Base-by-base conservation (phyloP, 1,140 invertebrate species). In the Trachymyrmex cornetzi region DNA sequence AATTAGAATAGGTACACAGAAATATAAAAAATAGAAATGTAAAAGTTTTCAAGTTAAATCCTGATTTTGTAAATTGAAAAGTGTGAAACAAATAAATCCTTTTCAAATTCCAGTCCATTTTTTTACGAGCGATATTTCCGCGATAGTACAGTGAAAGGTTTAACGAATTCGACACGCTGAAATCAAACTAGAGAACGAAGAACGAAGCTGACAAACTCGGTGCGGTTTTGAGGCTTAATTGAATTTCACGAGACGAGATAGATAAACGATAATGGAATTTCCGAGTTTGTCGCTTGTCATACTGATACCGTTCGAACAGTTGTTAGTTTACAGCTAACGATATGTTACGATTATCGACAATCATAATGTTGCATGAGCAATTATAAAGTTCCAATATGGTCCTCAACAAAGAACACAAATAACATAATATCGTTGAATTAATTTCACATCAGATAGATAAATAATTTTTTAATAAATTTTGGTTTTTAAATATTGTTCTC, bases 171-270 rank as follows among this genome's bases (percentile, higher is more conserved):
- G 22, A 34, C 16, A 44, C 34, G 2, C 74, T 34, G 11, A 9
- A 27, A 77, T 61, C n/a, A 61, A 61, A 44, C 55, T 61, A 22
- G 19, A 44, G 22, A 44, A 50, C 22, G 14, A 44, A 59, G 74
- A 24, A 59, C n/a, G 74, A 24, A 44, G 74, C 7, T 14, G 22
- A 27, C 22, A 44, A 77, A 77, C 9, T 48, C 44, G 16, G 9
- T n/a, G 30, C 6, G 24, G 63, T 67, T 53, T 80, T 69, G 55
- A 61, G n/a, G 34, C 27, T 77, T 61, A 77, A 59, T 77, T 61
- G 74, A 59, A 44, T 77, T 77, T 77, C 55, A 61, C 16, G 57
- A 77, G 30, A 66, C 64, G n/a, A 48, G 30, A 38, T 59, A 34
- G 48, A 57, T 75, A 75, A 53, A 75, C 48, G 57, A 57, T 57